phyloP scores from a whole-genome alignment of 1,140 invertebrate species.

The Stegodyphus mimosarum region DNA sequence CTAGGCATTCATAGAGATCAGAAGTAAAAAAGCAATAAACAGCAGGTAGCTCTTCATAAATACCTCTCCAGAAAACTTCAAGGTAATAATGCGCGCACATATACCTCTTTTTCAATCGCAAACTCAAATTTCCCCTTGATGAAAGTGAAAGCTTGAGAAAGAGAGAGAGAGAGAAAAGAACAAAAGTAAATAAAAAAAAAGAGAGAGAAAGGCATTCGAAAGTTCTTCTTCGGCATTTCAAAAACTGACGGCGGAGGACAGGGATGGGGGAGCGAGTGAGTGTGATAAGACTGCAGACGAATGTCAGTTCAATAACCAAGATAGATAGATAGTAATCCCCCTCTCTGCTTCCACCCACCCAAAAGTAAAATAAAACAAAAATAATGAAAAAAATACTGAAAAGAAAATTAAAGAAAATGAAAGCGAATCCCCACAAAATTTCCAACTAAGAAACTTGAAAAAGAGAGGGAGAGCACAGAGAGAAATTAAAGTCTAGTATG shows the following conservation, averaged over 20 bases:
- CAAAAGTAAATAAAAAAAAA: conserved; percentile 1
- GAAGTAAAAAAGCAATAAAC: too few relatives aligned
- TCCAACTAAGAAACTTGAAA: conserved; percentile 58
- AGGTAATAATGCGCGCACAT: conserved; percentile 32
- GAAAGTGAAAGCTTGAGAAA: conserved; percentile 33
- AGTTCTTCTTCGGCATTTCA: background rate
- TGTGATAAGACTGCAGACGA: conserved; percentile 50
- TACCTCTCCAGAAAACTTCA: too few relatives aligned
- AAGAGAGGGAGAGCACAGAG: conserved; percentile 11
- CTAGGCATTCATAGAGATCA: too few relatives aligned
- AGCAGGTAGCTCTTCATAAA: too few relatives aligned
- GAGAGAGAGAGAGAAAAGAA: background rate
- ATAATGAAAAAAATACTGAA: conserved; percentile 13
- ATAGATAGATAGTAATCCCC: conserved; percentile 56
- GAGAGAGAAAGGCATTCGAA: background rate
- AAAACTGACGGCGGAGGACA: background rate
- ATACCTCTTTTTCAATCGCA: background rate
- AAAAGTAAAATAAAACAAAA: conserved; percentile 15
- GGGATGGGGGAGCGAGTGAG: conserved; percentile 8
- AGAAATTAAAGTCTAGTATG: conserved; percentile 59
- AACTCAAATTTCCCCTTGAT: conserved; percentile 21
- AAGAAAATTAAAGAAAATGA: conserved; percentile 14
- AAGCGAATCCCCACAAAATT: conserved; percentile 47
- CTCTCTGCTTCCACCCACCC: background rate
- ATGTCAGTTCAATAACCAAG: conserved; percentile 59